Conservation (phyloP, 2,113 vertebrate species). For the Pantherophis guttatus region DNA sequence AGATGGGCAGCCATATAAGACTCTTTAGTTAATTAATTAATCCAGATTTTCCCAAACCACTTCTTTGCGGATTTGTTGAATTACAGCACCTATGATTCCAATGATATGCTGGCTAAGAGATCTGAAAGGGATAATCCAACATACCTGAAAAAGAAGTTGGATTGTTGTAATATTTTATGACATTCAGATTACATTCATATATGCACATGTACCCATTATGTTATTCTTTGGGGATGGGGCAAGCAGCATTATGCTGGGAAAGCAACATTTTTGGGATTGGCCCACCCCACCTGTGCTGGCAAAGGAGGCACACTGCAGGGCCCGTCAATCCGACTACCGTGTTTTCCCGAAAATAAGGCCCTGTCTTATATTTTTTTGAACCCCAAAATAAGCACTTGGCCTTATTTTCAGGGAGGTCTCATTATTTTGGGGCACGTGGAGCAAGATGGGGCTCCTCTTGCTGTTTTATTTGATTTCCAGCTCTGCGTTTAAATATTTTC, state of each 20-base stretch:
- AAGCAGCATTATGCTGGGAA: neutral
- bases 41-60: neutral
- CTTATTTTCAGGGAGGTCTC: too few species aligned
- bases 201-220: neutral
- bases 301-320: too few species aligned
- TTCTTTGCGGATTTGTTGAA: neutral
- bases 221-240: neutral
- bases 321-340: too few species aligned
- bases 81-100: neutral
- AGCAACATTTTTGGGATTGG: neutral
- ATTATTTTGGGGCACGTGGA: too few species aligned
- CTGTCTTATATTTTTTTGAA: too few species aligned
- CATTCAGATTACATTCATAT: neutral
- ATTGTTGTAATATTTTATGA: neutral
- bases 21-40: neutral
- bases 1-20: neutral
- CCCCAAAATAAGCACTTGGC: too few species aligned
- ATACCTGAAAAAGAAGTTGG: neutral
- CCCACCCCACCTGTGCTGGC: too few species aligned
- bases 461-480: too few species aligned
- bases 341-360: too few species aligned
- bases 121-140: neutral
- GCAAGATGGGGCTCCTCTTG: too few species aligned
- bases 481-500: too few species aligned
- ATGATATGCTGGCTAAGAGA: neutral